Evolutionary conservation across 2,888 invertebrate genomes (phyloP).

Genomic region (Sarcophaga variegata): DNA sequence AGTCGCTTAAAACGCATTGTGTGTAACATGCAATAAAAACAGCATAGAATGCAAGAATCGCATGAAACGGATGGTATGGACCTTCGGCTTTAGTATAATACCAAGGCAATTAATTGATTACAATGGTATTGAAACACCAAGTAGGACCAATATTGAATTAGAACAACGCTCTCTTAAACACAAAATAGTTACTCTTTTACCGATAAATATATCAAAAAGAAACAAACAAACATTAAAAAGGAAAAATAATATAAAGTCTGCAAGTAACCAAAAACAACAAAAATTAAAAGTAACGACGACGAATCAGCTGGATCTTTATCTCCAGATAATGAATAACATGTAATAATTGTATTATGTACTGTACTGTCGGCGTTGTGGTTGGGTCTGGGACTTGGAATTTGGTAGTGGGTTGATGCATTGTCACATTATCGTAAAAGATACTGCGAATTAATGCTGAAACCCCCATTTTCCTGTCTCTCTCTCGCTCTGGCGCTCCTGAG

Average conservation of each 20-base stretch:
- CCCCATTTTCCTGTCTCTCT: not conserved
- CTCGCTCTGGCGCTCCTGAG: not conserved
- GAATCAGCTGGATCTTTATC: conserved; percentile 15
- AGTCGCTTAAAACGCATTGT: no score
- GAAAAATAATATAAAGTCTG: not conserved
- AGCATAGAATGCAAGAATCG: no score
- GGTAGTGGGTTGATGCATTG: no score
- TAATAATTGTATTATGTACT: not conserved
- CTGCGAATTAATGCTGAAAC: no score
- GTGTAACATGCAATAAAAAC: no score
- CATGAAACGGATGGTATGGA: no score
- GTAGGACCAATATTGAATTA: not conserved
- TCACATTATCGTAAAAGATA: no score
- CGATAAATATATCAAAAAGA: conserved; percentile 31
- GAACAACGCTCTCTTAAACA: not conserved
- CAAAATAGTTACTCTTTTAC: not conserved
- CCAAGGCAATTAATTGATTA: no score
- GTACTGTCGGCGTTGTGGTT: not conserved
- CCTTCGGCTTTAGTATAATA: not conserved
- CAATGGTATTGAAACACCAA: no score
- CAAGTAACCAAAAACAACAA: not conserved
- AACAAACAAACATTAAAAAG: conserved; percentile 35
- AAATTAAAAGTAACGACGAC: conserved; percentile 4
- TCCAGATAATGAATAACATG: not conserved
- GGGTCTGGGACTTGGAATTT: no score